phyloP scores from a whole-genome alignment of 37 sponge, comb jelly and placozoan species.

The Ephydatia muelleri region DNA sequence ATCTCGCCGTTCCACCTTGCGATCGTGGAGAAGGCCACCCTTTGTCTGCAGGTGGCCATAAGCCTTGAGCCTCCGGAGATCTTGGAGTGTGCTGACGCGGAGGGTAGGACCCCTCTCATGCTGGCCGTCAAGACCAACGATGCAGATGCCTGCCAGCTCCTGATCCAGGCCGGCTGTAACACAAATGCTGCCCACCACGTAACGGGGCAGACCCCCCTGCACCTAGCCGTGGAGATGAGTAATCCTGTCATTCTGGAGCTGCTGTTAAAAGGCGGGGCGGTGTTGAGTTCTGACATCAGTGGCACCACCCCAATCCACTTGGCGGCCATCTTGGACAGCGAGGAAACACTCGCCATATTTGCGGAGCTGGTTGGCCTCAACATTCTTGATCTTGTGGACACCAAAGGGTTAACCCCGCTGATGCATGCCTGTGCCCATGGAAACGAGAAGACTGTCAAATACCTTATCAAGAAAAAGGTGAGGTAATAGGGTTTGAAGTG shows the following conservation, averaged over 20 bases:
- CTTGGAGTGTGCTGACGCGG: slow-evolving; percentile 48
- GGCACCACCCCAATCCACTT: slow-evolving; percentile 65
- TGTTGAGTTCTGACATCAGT: slow-evolving; percentile 33
- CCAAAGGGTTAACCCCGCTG: slow-evolving; percentile 70
- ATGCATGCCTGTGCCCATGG: slow-evolving; percentile 73
- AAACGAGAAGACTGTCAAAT: slow-evolving; percentile 43
- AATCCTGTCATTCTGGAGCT: slow-evolving; percentile 23
- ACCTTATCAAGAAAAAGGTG: slow-evolving; percentile 80
- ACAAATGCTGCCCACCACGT: slow-evolving; percentile 11
- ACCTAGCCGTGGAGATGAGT: slow-evolving; percentile 36
- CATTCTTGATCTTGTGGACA: slow-evolving; percentile 54
- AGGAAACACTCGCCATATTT: slow-evolving; percentile 40
- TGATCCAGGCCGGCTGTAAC: slow-evolving; percentile 20
- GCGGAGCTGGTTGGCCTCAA: slow-evolving; percentile 37
- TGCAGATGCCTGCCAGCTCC: slow-evolving; percentile 27
- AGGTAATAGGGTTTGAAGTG: background rate
- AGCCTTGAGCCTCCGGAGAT: slow-evolving; percentile 41
- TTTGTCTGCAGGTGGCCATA: slow-evolving; percentile 39
- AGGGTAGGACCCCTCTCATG: slow-evolving; percentile 39
- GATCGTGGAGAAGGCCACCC: slow-evolving; percentile 40
- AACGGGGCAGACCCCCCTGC: slow-evolving; percentile 32
- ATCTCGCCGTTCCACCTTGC: slow-evolving; percentile 78
- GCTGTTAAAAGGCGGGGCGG: slow-evolving; percentile 14
- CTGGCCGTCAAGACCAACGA: slow-evolving; percentile 35
- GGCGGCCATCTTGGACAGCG: slow-evolving; percentile 32